A percentile compares a stretch with the other conserved stretches of the same genome.
Evolutionary conservation across 2,797 vertebrate species (phyloP).

Genomic region (Lepidocolaptes lacrymiger): DNA sequence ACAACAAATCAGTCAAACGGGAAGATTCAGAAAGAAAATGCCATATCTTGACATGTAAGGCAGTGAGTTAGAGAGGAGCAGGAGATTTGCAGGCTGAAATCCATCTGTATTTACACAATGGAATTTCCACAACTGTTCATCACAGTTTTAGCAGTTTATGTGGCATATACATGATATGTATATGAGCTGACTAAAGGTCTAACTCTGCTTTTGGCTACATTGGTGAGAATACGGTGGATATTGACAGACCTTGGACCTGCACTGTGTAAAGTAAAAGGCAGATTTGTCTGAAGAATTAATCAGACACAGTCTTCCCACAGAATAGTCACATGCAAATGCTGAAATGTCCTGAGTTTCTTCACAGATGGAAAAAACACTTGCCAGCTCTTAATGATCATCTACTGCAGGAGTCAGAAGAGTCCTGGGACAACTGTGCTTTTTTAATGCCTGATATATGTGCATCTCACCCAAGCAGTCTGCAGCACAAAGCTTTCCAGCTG

Average conservation of each 20-base stretch:
- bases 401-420: not conserved
- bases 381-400: not conserved
- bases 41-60: not conserved
- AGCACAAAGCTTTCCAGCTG: not conserved
- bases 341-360: not conserved
- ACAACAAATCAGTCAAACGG: not conserved
- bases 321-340: not conserved
- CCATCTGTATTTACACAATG: not conserved
- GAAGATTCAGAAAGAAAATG: not conserved
- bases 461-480: not conserved
- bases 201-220: not conserved
- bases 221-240: not conserved
- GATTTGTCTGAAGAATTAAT: not conserved
- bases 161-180: not conserved
- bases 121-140: not conserved
- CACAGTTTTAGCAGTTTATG: not conserved
- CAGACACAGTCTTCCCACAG: not conserved
- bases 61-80: not conserved
- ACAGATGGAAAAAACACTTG: not conserved
- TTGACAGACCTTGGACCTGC: not conserved
- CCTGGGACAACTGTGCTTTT: not conserved
- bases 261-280: not conserved
- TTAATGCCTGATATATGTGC: not conserved
- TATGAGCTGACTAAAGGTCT: not conserved
- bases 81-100: not conserved